phyloP scores from a whole-genome alignment of 2,113 vertebrate genomes.

The Corythornis madagascariensis region DNA sequence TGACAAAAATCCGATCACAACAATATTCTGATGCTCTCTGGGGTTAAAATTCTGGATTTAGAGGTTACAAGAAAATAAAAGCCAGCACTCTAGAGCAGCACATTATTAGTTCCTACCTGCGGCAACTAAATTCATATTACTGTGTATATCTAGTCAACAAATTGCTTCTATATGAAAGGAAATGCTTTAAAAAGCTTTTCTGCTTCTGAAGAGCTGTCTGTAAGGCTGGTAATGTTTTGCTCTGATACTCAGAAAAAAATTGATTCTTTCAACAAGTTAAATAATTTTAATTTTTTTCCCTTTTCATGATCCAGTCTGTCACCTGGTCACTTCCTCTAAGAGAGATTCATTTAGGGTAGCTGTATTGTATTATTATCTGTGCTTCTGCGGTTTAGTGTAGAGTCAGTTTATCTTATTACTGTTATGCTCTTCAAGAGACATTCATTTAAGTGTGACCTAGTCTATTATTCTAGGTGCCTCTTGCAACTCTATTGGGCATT shows the following conservation, averaged over 20 bases:
- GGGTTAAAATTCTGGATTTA: constrained; percentile 46
- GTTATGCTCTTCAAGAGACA: constrained; percentile 70
- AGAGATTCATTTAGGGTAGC: constrained; percentile 41
- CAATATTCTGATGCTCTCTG: not conserved
- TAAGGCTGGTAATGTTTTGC: constrained; percentile 58
- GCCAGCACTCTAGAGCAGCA: not conserved
- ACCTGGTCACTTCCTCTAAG: constrained; percentile 66
- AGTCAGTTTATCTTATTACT: constrained; percentile 66
- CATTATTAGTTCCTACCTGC: constrained; percentile 23
- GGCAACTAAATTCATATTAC: not conserved
- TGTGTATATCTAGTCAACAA: not conserved
- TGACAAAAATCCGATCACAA: not conserved
- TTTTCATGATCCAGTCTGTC: constrained; percentile 58
- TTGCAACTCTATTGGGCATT: constrained; percentile 66
- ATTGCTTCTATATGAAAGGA: not conserved
- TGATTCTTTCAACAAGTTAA: constrained; percentile 71
- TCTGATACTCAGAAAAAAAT: constrained; percentile 72
- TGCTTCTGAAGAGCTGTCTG: not conserved
- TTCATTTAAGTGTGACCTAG: constrained; percentile 78
- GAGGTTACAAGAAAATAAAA: constrained; percentile 13
- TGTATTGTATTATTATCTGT: constrained; percentile 39
- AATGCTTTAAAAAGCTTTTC: constrained; percentile 30
- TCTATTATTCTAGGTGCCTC: constrained; percentile 68
- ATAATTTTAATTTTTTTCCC: constrained; percentile 56
- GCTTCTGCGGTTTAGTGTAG: constrained; percentile 51